A percentile compares a stretch with the other conserved stretches of the same genome.
Conservation (phyloP, 2,888 invertebrate genomes). For the Drosophila eohydei region DNA sequence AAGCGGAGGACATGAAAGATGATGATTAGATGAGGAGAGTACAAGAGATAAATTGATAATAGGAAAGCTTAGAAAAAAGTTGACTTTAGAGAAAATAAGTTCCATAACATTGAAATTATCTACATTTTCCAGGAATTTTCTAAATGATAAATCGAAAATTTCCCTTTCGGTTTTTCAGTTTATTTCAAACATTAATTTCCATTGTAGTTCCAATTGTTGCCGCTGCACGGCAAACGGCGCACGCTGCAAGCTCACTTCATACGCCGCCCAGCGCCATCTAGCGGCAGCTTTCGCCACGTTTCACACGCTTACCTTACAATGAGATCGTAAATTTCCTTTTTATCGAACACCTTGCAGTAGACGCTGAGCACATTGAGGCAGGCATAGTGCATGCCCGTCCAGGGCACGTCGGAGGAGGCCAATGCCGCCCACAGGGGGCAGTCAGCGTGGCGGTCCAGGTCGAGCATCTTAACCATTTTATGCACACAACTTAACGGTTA, state of each 20-base stretch:
- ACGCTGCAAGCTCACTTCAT: conserved; percentile 34
- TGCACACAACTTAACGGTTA: conserved; percentile 36
- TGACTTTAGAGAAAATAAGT: background rate
- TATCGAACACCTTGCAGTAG: conserved; percentile 95
- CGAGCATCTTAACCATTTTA: conserved; percentile 86
- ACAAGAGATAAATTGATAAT: background rate
- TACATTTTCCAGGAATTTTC: background rate
- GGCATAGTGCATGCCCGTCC: conserved; percentile 93
- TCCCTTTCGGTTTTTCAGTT: conserved; percentile 3
- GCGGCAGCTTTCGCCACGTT: conserved; percentile 43
- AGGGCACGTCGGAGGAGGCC: conserved; percentile 87
- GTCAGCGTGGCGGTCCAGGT: conserved; percentile 88
- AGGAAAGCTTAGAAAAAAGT: background rate
- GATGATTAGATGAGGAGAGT: background rate
- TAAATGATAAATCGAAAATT: background rate
- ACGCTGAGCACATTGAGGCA: conserved; percentile 93
- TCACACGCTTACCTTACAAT: conserved; percentile 89
- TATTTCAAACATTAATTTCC: background rate
- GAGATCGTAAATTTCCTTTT: conserved; percentile 91
- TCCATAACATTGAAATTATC: background rate
- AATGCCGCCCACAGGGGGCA: conserved; percentile 88
- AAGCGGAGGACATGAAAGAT: background rate
- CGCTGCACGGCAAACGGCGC: conserved; percentile 22
- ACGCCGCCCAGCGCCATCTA: conserved; percentile 45
- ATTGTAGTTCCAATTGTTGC: conserved; percentile 1